phyloP scores from a whole-genome alignment of 2,113 vertebrate species.

The Ameiurus melas region DNA sequence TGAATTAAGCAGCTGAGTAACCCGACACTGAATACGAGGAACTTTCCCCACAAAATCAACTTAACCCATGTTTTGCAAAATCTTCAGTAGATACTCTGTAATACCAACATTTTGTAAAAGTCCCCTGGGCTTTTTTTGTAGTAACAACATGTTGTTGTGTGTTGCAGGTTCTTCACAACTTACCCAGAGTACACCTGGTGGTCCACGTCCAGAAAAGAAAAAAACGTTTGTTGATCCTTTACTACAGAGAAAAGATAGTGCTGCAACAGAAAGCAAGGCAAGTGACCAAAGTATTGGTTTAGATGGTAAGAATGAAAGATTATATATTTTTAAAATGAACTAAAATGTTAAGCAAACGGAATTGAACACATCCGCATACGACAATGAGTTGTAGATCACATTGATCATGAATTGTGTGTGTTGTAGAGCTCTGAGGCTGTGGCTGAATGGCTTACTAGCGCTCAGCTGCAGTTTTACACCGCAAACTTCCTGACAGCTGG shows the following conservation, averaged over 20 bases:
- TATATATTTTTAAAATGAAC: background rate
- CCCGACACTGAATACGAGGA: background rate
- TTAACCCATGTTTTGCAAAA: background rate
- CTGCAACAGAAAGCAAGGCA: conserved; percentile 54
- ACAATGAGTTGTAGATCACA: background rate
- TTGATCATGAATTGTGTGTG: background rate
- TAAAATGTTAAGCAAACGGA: background rate
- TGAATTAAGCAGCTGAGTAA: background rate
- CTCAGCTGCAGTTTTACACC: conserved; percentile 96
- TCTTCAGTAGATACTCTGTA: background rate
- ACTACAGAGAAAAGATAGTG: conserved; percentile 84
- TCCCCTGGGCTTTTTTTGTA: background rate
- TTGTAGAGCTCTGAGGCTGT: conserved; percentile 79
- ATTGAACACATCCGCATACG: background rate
- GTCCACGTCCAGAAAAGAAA: conserved; percentile 68
- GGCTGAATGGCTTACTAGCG: conserved; percentile 92
- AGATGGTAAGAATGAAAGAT: background rate
- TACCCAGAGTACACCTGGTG: conserved; percentile 70
- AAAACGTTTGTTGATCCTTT: conserved; percentile 75
- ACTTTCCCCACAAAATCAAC: background rate
- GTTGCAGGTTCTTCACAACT: conserved; percentile 73
- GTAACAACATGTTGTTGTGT: background rate
- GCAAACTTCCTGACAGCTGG: conserved; percentile 94
- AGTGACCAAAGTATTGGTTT: background rate
- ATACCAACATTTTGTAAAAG: background rate